Evolutionary conservation across 2,797 vertebrate species (phyloP), one percentile per base, ranked within the genome.

Genomic region (Argya squamiceps): DNA sequence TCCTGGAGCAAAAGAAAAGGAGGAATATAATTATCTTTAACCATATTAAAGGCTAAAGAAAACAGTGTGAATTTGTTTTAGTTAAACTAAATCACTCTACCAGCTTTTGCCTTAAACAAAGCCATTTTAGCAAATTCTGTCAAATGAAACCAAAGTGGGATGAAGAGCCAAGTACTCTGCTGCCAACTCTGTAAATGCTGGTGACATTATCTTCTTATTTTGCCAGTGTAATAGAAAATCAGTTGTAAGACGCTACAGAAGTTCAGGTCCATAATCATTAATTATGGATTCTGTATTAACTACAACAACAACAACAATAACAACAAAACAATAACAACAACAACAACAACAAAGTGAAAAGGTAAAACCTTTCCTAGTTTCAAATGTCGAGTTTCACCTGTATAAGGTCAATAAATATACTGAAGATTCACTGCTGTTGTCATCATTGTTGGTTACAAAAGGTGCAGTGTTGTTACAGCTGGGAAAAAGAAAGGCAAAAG

Each of bases 201-300:
- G 96, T 29, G 68, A 96, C 85, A 88, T 97, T 94, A 94, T 93
- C 84, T 96, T 96, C 93, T 97, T 93, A 90, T 96, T 97, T 97
- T 98, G 89, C 96, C 95, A 96, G 78, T 96, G 95, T 98, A 98
- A 97, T 95, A 97, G 93, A 83, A 88, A 96, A 97, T 97, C 97
- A 95, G 76, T 96, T 84, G 86, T 97, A 97, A 94, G 91, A 97
- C 93, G 84, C 74, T 96, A 70, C 83, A 96, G 96, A 96, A 80
- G 73, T 84, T 97, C 92, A 96, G 91, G 73, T 97, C 94, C 94
- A 92, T 97, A 97, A 96, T 97, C 79, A 97, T 97, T 96, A 97
- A 97, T 97, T 97, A 97, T 89, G 70, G 82, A 96, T 96, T 97
- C 95, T 89, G 76, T 91, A 97, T 97, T 97, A 97, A 89, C 85